Evolutionary conservation across 2,797 vertebrate genomes (phyloP).

Genomic region (Phalanger gymnotis): DNA sequence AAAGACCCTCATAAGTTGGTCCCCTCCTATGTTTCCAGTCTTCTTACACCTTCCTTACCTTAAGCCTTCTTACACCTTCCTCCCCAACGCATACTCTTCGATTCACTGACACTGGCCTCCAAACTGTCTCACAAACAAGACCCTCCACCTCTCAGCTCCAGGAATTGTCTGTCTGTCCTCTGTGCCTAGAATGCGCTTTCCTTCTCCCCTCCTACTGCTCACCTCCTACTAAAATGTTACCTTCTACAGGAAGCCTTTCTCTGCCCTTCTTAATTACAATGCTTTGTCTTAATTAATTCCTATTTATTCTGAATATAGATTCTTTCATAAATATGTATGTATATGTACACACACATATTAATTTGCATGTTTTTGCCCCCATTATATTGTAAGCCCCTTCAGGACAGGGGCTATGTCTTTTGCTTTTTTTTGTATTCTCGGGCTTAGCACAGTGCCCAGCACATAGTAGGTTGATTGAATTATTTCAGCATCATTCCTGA

Average conservation of each 20-base stretch:
- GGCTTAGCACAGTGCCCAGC: too few relatives aligned
- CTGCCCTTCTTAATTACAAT: background rate
- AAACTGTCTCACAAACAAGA: too few relatives aligned
- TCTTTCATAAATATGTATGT: background rate
- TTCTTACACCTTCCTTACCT: too few relatives aligned
- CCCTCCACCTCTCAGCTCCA: background rate
- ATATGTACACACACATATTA: background rate
- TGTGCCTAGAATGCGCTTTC: background rate
- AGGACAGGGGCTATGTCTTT: background rate
- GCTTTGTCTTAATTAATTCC: background rate
- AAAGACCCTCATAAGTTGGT: background rate
- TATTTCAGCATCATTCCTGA: background rate
- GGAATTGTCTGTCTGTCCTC: background rate
- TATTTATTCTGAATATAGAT: background rate
- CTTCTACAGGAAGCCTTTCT: background rate
- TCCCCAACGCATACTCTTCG: too few relatives aligned
- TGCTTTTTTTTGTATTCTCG: background rate
- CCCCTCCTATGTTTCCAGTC: background rate
- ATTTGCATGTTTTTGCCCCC: background rate
- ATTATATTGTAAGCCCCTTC: background rate
- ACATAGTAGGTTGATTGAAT: too few relatives aligned
- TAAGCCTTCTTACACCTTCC: too few relatives aligned
- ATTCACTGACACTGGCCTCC: too few relatives aligned
- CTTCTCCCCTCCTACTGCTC: background rate
- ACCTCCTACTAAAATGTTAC: background rate